These are phyloP conservation scores for Spea bombifrons DNA, from an alignment of 2,113 vertebrate species.

Conservation along the genomic window DNA sequence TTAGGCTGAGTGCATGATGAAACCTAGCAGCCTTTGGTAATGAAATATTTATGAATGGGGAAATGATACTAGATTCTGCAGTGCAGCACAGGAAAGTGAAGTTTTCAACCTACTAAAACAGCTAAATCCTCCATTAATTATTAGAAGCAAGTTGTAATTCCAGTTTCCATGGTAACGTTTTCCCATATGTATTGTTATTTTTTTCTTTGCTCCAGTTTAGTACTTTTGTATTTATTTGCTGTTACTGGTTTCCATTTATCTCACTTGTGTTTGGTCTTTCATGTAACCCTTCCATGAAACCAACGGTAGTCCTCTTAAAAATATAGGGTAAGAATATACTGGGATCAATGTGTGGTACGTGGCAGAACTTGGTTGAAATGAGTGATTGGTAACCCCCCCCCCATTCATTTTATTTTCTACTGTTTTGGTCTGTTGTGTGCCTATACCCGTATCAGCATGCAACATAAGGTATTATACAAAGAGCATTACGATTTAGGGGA, in stretches of 20 bases:
- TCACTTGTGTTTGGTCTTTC: slow-evolving; percentile 29
- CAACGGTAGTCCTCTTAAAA: not conserved
- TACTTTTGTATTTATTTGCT: slow-evolving; percentile 52
- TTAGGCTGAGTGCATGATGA: slow-evolving; percentile 61
- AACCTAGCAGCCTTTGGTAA: slow-evolving; percentile 65
- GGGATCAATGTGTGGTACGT: too few relatives aligned
- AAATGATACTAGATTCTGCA: slow-evolving; percentile 72
- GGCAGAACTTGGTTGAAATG: too few relatives aligned
- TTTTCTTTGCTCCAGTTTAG: slow-evolving; percentile 53
- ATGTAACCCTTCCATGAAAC: not conserved
- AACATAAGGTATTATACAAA: too few relatives aligned
- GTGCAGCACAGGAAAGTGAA: slow-evolving; percentile 66
- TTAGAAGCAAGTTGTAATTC: slow-evolving; percentile 67
- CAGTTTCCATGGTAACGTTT: slow-evolving; percentile 73
- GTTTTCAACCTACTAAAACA: slow-evolving; percentile 71
- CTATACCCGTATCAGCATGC: too few relatives aligned
- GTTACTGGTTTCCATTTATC: slow-evolving; percentile 41
- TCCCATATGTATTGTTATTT: slow-evolving; percentile 66
- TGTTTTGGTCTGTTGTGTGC: too few relatives aligned
- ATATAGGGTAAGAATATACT: not conserved
- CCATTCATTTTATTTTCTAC: too few relatives aligned
- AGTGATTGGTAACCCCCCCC: too few relatives aligned
- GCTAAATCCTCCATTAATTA: slow-evolving; percentile 78
- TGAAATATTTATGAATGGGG: slow-evolving; percentile 84
- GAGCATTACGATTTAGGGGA: too few relatives aligned